Percentiles rank a stretch among this genome's conserved stretches.
These are phyloP conservation scores for Micrasema minimum DNA, from an alignment of 1,140 invertebrate species.

Conservation along the genomic window DNA sequence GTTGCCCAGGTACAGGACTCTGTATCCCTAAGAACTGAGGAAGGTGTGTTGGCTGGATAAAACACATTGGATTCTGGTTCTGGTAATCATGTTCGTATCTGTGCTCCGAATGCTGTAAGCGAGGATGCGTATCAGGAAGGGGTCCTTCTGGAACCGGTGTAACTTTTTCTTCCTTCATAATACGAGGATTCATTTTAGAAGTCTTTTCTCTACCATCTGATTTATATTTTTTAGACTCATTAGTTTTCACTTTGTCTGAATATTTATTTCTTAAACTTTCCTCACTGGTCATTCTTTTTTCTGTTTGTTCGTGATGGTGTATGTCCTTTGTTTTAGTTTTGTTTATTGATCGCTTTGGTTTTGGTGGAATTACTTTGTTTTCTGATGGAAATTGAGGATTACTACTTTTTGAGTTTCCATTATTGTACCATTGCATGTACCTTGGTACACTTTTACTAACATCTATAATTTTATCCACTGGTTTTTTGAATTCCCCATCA, in stretches of 20 bases:
- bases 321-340: constrained; percentile 59
- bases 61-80: constrained; percentile 70
- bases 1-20: constrained; percentile 57
- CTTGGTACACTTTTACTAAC: constrained; percentile 67
- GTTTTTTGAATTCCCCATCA: constrained; percentile 52
- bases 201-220: constrained; percentile 59
- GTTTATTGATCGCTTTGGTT: constrained; percentile 65
- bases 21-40: constrained; percentile 73
- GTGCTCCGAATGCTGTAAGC: constrained; percentile 80
- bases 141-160: constrained; percentile 64
- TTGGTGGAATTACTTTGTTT: constrained; percentile 61
- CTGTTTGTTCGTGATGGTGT: constrained; percentile 25
- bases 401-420: constrained; percentile 52
- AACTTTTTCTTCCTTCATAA: constrained; percentile 63
- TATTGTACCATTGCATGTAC: constrained; percentile 76
- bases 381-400: constrained; percentile 54
- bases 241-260: constrained; percentile 21
- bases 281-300: constrained; percentile 52
- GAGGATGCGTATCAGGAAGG: constrained; percentile 71
- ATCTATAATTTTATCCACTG: constrained; percentile 47
- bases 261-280: constrained; percentile 47
- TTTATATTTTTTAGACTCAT: constrained; percentile 56
- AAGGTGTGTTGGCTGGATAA: constrained; percentile 73
- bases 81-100: constrained; percentile 74
- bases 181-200: constrained; percentile 57